Evolutionary conservation across 2,888 invertebrate species (phyloP).

Genomic region (Drosophila aldrichi): DNA sequence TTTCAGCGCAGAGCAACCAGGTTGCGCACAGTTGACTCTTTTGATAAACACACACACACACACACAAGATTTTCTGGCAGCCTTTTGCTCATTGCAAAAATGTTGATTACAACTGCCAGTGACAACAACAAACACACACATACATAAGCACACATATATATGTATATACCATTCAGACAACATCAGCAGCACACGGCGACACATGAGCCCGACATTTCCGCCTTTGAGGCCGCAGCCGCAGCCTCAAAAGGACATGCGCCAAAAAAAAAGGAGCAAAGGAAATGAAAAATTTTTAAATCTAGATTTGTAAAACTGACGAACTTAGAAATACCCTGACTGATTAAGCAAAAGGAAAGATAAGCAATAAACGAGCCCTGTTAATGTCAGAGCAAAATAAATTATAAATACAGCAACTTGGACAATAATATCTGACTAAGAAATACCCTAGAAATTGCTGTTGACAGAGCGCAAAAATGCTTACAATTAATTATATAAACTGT

Average conservation of each 20-base stretch:
- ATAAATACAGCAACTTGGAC: neutral
- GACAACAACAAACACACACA: constrained; percentile 36
- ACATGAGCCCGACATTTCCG: constrained; percentile 76
- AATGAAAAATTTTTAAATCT: constrained; percentile 53
- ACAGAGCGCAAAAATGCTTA: too few species aligned
- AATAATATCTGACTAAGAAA: neutral
- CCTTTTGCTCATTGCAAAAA: constrained; percentile 62
- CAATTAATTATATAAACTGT: too few species aligned
- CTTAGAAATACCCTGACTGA: constrained; percentile 3
- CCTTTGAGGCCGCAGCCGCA: constrained; percentile 66
- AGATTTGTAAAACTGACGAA: constrained; percentile 7
- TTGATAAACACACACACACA: constrained; percentile 67
- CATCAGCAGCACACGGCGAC: constrained; percentile 64
- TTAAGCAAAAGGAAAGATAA: neutral
- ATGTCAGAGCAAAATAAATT: neutral
- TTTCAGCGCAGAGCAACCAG: constrained; percentile 74
- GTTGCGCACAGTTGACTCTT: constrained; percentile 76
- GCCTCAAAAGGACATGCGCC: constrained; percentile 74
- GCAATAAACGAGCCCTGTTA: too few species aligned
- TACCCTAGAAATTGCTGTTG: neutral
- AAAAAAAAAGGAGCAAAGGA: constrained; percentile 59
- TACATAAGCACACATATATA: constrained; percentile 15
- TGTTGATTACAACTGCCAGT: constrained; percentile 69
- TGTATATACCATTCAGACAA: constrained; percentile 6
- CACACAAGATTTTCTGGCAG: constrained; percentile 40